A percentile compares a stretch with the other conserved stretches of the same genome.
phyloP scores from a whole-genome alignment of 2,113 vertebrate species.

The Myiagra hebetior region DNA sequence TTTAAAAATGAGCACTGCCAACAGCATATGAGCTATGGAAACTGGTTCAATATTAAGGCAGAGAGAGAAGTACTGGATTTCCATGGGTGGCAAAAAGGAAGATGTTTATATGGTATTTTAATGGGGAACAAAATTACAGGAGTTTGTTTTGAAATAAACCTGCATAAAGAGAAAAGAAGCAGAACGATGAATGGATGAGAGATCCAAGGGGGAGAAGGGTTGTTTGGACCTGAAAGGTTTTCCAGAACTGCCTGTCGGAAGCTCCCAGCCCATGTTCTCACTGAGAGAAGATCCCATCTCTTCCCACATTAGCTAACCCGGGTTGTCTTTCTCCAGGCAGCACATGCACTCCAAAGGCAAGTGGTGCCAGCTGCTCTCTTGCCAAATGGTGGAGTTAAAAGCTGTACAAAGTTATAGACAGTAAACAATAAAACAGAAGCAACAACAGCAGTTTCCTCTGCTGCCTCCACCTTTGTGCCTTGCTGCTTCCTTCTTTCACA shows the following conservation, averaged over 20 bases:
- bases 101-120: not conserved
- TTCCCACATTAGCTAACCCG: not conserved
- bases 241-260: not conserved
- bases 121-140: not conserved
- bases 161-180: not conserved
- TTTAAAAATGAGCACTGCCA: not conserved
- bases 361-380: constrained; percentile 43
- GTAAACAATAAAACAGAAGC: constrained; percentile 53
- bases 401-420: constrained; percentile 43
- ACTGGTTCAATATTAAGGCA: not conserved
- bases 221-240: not conserved
- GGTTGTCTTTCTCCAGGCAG: constrained; percentile 7
- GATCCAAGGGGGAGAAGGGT: not conserved
- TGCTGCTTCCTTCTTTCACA: not conserved
- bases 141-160: not conserved
- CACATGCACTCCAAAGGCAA: not conserved
- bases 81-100: not conserved
- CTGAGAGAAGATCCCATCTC: not conserved
- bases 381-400: constrained; percentile 59
- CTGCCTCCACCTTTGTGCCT: constrained; percentile 11
- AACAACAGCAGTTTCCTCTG: constrained; percentile 6
- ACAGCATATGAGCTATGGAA: not conserved
- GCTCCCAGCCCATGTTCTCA: not conserved
- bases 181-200: not conserved
- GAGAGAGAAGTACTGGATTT: not conserved